phyloP scores from a whole-genome alignment of 2,113 vertebrate genomes.

The Ovis aries region DNA sequence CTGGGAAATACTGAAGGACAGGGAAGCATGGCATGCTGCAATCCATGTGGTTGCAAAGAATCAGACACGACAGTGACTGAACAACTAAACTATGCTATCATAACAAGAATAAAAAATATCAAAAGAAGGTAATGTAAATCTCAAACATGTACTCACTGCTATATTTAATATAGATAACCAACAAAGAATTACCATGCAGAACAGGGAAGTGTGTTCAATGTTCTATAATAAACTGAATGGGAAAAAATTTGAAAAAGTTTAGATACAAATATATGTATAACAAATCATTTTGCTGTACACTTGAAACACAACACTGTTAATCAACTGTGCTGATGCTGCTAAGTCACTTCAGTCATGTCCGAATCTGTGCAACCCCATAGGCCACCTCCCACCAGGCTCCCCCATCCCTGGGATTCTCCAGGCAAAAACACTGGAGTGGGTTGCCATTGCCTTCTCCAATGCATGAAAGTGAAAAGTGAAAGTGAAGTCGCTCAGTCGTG shows the following conservation, averaged over 20 bases:
- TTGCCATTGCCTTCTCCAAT: too few species aligned
- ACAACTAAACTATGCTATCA: not conserved
- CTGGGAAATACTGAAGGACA: not conserved
- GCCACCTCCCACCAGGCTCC: too few species aligned
- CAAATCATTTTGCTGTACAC: not conserved
- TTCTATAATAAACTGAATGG: not conserved
- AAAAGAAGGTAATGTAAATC: not conserved
- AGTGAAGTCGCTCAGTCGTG: rapidly evolving
- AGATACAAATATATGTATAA: not conserved
- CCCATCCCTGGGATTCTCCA: too few species aligned
- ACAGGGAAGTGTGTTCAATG: not conserved
- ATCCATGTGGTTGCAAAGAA: not conserved
- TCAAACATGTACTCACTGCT: not conserved
- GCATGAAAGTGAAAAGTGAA: too few species aligned
- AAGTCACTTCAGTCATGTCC: too few species aligned
- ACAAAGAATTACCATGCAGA: not conserved
- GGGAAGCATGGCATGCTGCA: not conserved
- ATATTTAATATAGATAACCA: not conserved
- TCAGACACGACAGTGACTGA: not conserved
- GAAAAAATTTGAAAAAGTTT: not conserved
- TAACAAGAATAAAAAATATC: not conserved
- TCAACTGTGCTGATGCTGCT: not conserved
- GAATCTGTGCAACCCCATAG: too few species aligned
- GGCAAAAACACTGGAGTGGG: too few species aligned
- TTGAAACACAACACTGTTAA: not conserved